Evolutionary conservation across 2,888 invertebrate species (phyloP).

Genomic region (Leptopterna dolabrata): DNA sequence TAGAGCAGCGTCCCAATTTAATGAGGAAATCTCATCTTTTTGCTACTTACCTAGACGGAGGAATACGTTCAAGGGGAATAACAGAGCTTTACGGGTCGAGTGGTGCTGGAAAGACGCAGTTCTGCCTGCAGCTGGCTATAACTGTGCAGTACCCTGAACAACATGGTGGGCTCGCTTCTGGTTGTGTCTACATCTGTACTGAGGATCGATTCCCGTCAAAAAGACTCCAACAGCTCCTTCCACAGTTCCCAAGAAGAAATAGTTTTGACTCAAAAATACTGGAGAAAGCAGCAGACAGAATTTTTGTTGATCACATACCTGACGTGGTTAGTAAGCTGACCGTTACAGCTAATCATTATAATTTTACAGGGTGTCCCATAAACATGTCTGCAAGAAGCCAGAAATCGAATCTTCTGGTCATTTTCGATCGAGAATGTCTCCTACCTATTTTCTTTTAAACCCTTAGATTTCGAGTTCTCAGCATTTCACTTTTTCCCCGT

Average conservation of each 20-base stretch:
- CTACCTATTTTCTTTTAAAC: no score
- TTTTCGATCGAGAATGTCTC: no score
- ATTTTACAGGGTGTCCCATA: not conserved
- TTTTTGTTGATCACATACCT: slow-evolving; percentile 76
- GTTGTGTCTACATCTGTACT: slow-evolving; percentile 80
- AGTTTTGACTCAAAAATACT: slow-evolving; percentile 63
- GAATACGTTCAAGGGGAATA: slow-evolving; percentile 76
- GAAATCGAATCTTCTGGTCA: no score
- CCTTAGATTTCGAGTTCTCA: no score
- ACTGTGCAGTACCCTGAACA: slow-evolving; percentile 72
- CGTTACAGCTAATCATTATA: no score
- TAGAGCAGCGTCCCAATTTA: no score
- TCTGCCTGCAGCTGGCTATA: slow-evolving; percentile 78
- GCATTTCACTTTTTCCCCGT: no score
- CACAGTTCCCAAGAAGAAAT: slow-evolving; percentile 55
- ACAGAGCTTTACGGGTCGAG: slow-evolving; percentile 86
- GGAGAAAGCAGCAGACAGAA: slow-evolving; percentile 69
- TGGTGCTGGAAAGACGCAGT: slow-evolving; percentile 84
- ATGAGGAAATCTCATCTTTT: no score
- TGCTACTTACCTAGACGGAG: slow-evolving; percentile 72
- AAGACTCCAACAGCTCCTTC: slow-evolving; percentile 72
- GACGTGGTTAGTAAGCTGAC: slow-evolving; percentile 68
- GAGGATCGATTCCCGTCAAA: slow-evolving; percentile 82
- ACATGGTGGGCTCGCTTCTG: slow-evolving; percentile 71
- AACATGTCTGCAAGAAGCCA: slow-evolving; percentile 1